Percentiles rank a stretch among this genome's conserved stretches.
Evolutionary conservation across 1,140 invertebrate genomes (phyloP).

Genomic region (Drosophila prosaltans): DNA sequence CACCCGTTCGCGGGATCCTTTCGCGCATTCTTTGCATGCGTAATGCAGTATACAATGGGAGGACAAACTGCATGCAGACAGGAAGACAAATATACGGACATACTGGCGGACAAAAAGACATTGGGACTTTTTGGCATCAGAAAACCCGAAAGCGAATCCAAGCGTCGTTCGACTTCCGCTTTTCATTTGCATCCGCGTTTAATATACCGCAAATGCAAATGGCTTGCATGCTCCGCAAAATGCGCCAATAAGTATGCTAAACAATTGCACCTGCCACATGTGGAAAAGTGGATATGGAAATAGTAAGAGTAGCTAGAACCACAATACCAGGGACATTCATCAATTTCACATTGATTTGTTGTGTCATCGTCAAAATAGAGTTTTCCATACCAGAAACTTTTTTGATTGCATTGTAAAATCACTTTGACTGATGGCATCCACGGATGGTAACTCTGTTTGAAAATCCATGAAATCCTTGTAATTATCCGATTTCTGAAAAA

Average conservation of each 20-base stretch:
- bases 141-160: too few relatives aligned
- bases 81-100: slow-evolving; percentile 1
- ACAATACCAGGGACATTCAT: slow-evolving; percentile 43
- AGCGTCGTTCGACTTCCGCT: slow-evolving; percentile 50
- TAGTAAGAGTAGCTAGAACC: background rate
- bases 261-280: slow-evolving; percentile 41
- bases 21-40: slow-evolving; percentile 73
- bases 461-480: background rate
- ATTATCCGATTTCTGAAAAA: too few relatives aligned
- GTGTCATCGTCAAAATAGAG: slow-evolving; percentile 25
- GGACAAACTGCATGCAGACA: slow-evolving; percentile 41
- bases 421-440: too few relatives aligned
- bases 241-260: slow-evolving; percentile 77
- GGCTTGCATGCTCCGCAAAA: slow-evolving; percentile 48
- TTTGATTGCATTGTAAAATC: slow-evolving; percentile 11
- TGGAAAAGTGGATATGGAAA: too few relatives aligned
- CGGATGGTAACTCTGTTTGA: too few relatives aligned
- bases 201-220: slow-evolving; percentile 59
- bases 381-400: slow-evolving; percentile 11
- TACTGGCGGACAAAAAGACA: slow-evolving; percentile 19
- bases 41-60: slow-evolving; percentile 35
- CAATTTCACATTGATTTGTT: slow-evolving; percentile 70
- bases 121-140: slow-evolving; percentile 28
- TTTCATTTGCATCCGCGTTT: slow-evolving; percentile 69
- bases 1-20: slow-evolving; percentile 8